Conservation (phyloP, 2,888 invertebrate genomes). For the Rhyacophila evoluta region DNA sequence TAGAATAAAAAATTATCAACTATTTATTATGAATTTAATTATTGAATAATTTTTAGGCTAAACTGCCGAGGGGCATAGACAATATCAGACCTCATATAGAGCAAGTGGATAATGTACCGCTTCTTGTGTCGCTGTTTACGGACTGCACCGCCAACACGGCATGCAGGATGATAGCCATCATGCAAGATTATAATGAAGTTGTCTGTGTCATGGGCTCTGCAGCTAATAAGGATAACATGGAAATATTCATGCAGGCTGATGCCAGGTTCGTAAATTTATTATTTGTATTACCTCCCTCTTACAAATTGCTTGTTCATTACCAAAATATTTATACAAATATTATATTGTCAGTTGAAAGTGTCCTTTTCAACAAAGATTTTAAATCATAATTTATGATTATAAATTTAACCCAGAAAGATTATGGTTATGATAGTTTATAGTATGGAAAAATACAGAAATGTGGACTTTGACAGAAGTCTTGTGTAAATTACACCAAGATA, state of each 20-base stretch:
- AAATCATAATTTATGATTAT: too few relatives aligned
- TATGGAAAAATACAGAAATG: too few relatives aligned
- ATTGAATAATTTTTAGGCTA: constrained; percentile 73
- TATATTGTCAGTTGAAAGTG: too few relatives aligned
- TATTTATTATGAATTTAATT: neutral
- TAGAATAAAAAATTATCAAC: too few relatives aligned
- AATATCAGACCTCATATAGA: constrained; percentile 96
- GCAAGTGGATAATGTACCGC: constrained; percentile 96
- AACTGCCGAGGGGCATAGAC: constrained; percentile 95
- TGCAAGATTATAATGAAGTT: constrained; percentile 96
- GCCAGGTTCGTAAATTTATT: constrained; percentile 73
- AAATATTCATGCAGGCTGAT: constrained; percentile 94
- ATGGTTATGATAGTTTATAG: too few relatives aligned
- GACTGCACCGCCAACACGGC: constrained; percentile 96
- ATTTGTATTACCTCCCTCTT: too few relatives aligned
- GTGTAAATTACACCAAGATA: too few relatives aligned
- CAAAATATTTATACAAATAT: too few relatives aligned
- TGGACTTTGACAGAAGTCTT: too few relatives aligned
- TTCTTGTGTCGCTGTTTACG: constrained; percentile 96
- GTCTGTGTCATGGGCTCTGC: constrained; percentile 95
- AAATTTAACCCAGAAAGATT: too few relatives aligned
- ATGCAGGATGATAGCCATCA: constrained; percentile 91
- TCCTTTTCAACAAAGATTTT: too few relatives aligned
- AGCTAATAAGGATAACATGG: constrained; percentile 87
- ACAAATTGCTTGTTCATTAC: too few relatives aligned